These are phyloP conservation scores for Selene dorsalis DNA, from an alignment of 2,797 vertebrate genomes.

Conservation along the genomic window DNA sequence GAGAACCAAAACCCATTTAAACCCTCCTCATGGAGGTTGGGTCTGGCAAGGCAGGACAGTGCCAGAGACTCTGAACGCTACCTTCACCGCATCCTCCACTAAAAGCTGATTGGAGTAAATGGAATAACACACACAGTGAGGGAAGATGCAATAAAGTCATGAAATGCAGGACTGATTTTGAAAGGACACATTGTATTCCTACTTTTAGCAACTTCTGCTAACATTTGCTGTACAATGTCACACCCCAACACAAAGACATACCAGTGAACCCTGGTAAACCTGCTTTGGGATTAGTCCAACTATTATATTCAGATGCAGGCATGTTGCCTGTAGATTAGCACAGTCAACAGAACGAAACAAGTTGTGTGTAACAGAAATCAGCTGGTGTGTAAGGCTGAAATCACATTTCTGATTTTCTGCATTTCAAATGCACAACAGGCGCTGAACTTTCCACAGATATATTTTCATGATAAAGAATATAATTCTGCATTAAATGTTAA, in stretches of 20 bases:
- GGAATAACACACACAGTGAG: neutral
- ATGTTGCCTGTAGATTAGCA: neutral
- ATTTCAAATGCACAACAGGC: neutral
- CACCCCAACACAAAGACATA: neutral
- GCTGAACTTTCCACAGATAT: neutral
- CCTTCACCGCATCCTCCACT: conserved; percentile 80
- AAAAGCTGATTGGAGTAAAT: conserved; percentile 14
- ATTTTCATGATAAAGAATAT: neutral
- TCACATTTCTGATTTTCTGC: neutral
- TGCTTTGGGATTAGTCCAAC: conserved; percentile 9
- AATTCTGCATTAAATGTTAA: neutral
- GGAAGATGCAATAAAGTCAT: neutral
- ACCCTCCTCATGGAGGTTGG: conserved; percentile 56
- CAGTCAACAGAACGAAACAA: neutral
- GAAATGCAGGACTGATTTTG: neutral
- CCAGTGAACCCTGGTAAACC: neutral
- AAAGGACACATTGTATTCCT: neutral
- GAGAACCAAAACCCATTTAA: conserved; percentile 55
- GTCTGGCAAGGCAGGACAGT: conserved; percentile 50
- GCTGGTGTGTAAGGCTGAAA: neutral
- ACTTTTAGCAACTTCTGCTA: neutral
- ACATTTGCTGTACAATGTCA: conserved; percentile 13
- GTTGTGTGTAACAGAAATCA: neutral
- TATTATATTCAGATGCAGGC: neutral
- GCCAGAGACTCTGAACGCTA: conserved; percentile 77